Conservation (phyloP, 2,113 vertebrate species). For the Microtus oregoni region DNA sequence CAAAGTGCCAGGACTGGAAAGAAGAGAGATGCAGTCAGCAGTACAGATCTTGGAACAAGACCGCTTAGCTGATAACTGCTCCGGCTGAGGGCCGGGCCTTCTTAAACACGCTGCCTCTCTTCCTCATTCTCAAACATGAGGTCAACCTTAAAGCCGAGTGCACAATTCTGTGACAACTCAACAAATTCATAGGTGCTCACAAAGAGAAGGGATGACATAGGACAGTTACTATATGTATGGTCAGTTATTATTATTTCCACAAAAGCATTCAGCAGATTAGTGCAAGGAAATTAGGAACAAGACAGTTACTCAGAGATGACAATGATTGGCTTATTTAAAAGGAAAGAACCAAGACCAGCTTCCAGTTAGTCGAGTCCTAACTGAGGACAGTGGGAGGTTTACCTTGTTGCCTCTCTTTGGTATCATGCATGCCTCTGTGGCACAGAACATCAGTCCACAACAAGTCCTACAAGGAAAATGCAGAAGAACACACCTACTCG, state of each 20-base stretch:
- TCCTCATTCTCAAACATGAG: neutral
- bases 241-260: neutral
- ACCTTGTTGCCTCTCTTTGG: neutral
- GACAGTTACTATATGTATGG: neutral
- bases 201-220: neutral
- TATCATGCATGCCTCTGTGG: neutral
- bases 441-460: neutral
- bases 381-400: neutral
- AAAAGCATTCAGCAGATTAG: neutral
- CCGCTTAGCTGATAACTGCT: neutral
- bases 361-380: neutral
- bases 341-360: neutral
- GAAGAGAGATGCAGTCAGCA: neutral
- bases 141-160: neutral
- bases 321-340: conserved; percentile 21
- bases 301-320: neutral
- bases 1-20: neutral
- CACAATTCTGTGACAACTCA: neutral
- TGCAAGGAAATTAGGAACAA: conserved; percentile 6
- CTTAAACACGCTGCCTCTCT: neutral
- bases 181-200: neutral
- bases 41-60: neutral
- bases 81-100: rapidly evolving
- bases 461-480: conserved; percentile 6
- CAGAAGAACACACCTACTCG: neutral